Percentiles rank a stretch among this genome's conserved stretches.
These are phyloP conservation scores for Scaptomyza tumidula DNA, from an alignment of 2,888 invertebrate species.

Conservation along the genomic window DNA sequence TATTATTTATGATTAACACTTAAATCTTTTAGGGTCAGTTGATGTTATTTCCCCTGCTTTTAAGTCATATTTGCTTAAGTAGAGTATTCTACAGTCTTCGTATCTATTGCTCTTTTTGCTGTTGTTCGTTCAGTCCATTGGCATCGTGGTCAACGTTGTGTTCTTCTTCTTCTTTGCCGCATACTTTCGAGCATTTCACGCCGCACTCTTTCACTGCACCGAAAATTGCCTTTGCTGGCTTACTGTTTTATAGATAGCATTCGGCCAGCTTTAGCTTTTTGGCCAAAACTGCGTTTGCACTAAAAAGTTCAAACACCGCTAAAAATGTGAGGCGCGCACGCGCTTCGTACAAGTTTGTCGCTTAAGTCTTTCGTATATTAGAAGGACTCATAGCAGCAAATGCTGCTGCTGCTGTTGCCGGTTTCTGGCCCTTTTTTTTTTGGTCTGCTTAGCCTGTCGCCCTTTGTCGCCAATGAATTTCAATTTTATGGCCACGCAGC, in stretches of 20 bases:
- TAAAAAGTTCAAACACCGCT: slow-evolving; percentile 57
- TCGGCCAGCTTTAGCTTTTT: slow-evolving; percentile 41
- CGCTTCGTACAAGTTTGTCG: slow-evolving; percentile 61
- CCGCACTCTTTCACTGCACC: slow-evolving; percentile 56
- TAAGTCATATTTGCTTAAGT: no score
- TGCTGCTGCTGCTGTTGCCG: slow-evolving; percentile 15
- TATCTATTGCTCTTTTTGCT: slow-evolving; percentile 3
- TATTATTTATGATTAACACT: no score
- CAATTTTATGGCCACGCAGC: slow-evolving; percentile 73
- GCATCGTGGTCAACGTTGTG: slow-evolving; percentile 12
- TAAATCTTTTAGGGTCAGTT: no score
- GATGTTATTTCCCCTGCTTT: no score
- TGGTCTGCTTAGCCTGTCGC: slow-evolving; percentile 20
- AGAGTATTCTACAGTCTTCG: no score
- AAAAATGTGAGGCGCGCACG: slow-evolving; percentile 22
- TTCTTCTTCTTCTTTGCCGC: slow-evolving; percentile 23
- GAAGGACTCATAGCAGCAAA: slow-evolving; percentile 4
- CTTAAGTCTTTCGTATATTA: slow-evolving; percentile 71
- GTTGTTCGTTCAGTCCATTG: slow-evolving; percentile 30
- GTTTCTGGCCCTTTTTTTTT: slow-evolving; percentile 29
- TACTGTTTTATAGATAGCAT: slow-evolving; percentile 55
- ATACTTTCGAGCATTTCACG: slow-evolving; percentile 66
- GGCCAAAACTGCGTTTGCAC: slow-evolving; percentile 36
- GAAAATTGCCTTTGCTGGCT: slow-evolving; percentile 17
- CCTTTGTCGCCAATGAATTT: slow-evolving; percentile 73